Percentiles rank a stretch among this genome's conserved stretches.
Conservation (phyloP, 2,113 vertebrate genomes). For the Alethe castanea region DNA sequence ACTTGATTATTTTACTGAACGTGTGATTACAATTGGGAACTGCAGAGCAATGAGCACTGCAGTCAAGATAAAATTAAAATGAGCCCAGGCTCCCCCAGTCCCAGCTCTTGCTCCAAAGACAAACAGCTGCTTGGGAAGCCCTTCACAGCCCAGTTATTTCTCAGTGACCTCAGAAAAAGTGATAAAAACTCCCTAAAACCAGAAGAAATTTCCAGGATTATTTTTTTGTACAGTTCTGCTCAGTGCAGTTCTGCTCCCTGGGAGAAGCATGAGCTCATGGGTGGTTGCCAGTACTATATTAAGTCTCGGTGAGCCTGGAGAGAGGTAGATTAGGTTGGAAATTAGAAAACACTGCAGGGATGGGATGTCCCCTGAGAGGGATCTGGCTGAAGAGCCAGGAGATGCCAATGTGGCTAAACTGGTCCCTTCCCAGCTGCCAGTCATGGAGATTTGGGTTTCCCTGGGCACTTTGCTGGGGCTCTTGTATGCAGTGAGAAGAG, state of each 20-base stretch:
- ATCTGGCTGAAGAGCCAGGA: neutral
- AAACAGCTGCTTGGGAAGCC: neutral
- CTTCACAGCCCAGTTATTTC: neutral
- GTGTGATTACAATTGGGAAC: slow-evolving; percentile 4
- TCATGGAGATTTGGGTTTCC: accelerated
- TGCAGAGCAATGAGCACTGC: neutral
- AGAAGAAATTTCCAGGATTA: neutral
- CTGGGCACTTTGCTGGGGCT: neutral
- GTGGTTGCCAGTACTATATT: neutral
- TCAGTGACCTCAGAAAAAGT: neutral
- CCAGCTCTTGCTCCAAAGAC: neutral
- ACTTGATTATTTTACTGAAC: slow-evolving; percentile 6
- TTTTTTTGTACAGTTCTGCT: neutral
- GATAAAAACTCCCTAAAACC: neutral
- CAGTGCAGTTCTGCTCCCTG: neutral
- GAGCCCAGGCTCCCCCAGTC: neutral
- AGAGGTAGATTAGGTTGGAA: neutral
- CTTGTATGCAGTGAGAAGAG: accelerated
- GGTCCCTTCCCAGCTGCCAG: neutral
- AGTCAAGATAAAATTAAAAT: neutral
- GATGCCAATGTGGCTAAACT: accelerated
- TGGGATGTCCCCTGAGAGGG: neutral
- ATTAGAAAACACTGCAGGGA: neutral
- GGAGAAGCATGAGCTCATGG: neutral
- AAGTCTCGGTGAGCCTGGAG: neutral